Evolutionary conservation across 2,888 invertebrate genomes (phyloP), one percentile per base, ranked within the genome.

Genomic region (Brenthis daphne): DNA sequence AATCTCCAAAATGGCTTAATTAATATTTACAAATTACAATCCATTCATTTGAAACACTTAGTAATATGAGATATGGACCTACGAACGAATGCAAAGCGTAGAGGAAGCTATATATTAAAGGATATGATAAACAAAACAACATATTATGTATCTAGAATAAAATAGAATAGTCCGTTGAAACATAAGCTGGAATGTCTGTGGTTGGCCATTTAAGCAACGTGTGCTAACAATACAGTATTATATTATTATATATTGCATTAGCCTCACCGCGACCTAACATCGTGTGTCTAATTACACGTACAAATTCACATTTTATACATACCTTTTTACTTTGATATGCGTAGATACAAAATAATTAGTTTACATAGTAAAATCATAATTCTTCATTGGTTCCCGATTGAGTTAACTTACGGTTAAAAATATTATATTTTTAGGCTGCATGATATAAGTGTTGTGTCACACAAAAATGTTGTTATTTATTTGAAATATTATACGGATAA

Each of bases 171-270:
- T 37, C 43, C 11, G 56, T 11, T 33, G 64, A 56, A 69, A 29
- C 48, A 64, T 8, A 65, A 60, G 50, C 47, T 55, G 37, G 54
- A 37, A 50, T 64, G 33, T 61, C 56, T 51, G 65, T 37, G 68
- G 65, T 61, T 8, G 48, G 47, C 55, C 65, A 69, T 65, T 65
- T 64, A 43, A 68, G 50, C 68, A 65, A 60, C 68, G 55, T 55
- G 68, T 69, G 68, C 55, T 60, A 53, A 60, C 60, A 67, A 61
- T 67, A 50, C 47, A 48, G 33, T 24, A 43, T 33, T 24, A 43
- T 65, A 58, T 24, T 29, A 29, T 50, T 33, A 60, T 60, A 60
- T 50, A 60, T 60, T 50, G 60, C 50, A 29, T n/a, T 11, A 50
- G 60, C 48, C 13, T 29, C 54, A 67, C 61, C 61, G 61, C 61